These are phyloP conservation scores for Hapalemur alaotrensis DNA, from an alignment of 2,797 vertebrate genomes.

Conservation along the genomic window DNA sequence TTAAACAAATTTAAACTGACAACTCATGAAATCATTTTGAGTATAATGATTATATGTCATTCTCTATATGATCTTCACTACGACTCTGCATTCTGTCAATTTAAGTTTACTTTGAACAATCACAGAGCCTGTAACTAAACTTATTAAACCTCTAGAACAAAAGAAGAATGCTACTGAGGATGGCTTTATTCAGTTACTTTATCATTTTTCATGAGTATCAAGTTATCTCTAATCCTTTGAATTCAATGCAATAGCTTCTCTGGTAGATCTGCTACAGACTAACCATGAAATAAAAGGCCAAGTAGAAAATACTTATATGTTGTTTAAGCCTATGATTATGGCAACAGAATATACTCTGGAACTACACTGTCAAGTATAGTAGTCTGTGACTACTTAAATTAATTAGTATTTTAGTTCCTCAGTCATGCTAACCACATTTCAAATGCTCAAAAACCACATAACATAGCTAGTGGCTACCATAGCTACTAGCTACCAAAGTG, in stretches of 20 bases:
- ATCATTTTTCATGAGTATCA: not conserved
- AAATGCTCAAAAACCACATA: not conserved
- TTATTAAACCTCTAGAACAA: not conserved
- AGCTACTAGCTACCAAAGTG: not conserved
- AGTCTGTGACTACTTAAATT: not conserved
- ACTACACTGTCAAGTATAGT: not conserved
- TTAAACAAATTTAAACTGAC: slow-evolving; percentile 47
- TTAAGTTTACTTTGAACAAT: not conserved
- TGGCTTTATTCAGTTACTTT: not conserved
- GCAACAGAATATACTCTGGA: slow-evolving; percentile 58
- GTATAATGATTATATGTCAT: not conserved
- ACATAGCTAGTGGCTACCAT: not conserved
- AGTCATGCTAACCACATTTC: not conserved
- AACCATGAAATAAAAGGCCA: slow-evolving; percentile 37
- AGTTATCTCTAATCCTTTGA: not conserved
- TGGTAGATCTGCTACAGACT: not conserved
- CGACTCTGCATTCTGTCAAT: not conserved
- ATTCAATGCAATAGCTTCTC: not conserved
- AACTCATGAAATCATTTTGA: slow-evolving; percentile 30
- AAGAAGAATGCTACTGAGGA: not conserved
- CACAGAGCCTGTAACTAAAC: not conserved
- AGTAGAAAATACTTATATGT: not conserved
- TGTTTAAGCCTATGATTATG: slow-evolving; percentile 23
- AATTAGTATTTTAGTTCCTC: not conserved
- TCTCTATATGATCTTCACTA: not conserved